Base-by-base conservation (phyloP, 1,140 invertebrate genomes). In the Magallana ariakensis region DNA sequence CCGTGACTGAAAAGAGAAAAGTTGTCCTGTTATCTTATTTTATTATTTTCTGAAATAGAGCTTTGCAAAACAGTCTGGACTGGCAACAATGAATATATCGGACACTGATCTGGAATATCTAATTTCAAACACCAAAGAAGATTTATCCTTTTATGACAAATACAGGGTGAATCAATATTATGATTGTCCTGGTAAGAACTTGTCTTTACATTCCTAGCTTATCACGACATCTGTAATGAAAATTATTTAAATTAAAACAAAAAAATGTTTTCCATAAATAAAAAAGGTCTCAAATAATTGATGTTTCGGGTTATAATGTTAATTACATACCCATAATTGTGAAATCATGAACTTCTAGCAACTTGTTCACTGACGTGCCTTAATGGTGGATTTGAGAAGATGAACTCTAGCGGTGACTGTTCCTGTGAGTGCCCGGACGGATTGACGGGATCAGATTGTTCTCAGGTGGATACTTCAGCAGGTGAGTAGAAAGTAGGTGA, bases 361-460 rank as follows among this genome's bases (percentile, higher is more conserved):
- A 75, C 66, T 8, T 75, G 66, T 22, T 75, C 66, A 33, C 22
- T 75, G 19, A 26, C 66, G 19, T 75, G 66, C 26, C 19, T 11
- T 22, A 75, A 75, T 75, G 66, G 66, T 26, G 66, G 66, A 13
- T 75, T 75, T 75, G 66, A 19, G 19, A 75, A 75, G 66, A 75
- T 75, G 66, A 75, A 75, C 22, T 75, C 22, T 75, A 10, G 9
- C 5, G 66, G 66, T 10, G 26, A 26, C 22, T 75, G 66, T 33
- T 75, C 66, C 19, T 75, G 66, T 10, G 66, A 75, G 22, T 75
- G 66, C 66, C 66, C 66, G 22, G 66, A 75, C 26, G 66, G 66
- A 26, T 19, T 75, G 22, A 75, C 8, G 11, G 66, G 66, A 33
- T 33, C 22, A 13, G 26, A 75, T 13, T 75, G 66, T 2, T 75